Base-by-base conservation (phyloP, 2,888 invertebrate genomes). In the Ornithoptera alexandrae region DNA sequence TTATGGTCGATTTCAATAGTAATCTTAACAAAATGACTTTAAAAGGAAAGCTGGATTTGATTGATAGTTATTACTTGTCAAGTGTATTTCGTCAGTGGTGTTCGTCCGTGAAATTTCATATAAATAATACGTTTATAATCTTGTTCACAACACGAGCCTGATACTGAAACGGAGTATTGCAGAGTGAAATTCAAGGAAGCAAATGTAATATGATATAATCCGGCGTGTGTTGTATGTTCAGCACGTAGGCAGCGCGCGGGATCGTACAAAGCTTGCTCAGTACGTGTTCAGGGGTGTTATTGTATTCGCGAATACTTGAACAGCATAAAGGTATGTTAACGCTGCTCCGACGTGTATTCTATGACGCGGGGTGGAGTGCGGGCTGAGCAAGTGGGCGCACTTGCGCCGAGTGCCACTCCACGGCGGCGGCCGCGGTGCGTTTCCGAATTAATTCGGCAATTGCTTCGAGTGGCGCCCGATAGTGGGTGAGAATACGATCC, bases 391-490 rank as follows among this genome's bases (percentile, higher is more conserved):
- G 70, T 70, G 70, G 70, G 67, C 56, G 67, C 56, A 74, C 78
- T 77, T 72, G 72, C 70, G 72, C 71, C 66, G 67, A 78, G 76
- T 71, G 78, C 71, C 72, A 72, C 78, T 78, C 72, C 73, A 72
- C 70, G 72, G 65, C 67, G 74, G 64, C 67, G 24, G 74, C 71
- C 73, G 75, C 73, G 76, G 75, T 75, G 72, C 74, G 74, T 74
- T 74, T 66, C 72, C 71, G 75, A 72, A 75, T 77, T 77, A 77
- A 77, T 77, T 77, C 77, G 72, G 74, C 75, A 69, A 75, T 77
- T 72, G 75, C 74, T 76, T 77, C 74, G 70, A 77, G 72, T 71
- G 72, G 73, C 67, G 6, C 53, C 56, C 59, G 46, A 67, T 67
- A 64, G 70, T 70, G 63, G 56, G 64, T 60, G 67, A 70, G 67